phyloP scores from a whole-genome alignment of 2,797 vertebrate species.

The Dendrocincla tyrannina region DNA sequence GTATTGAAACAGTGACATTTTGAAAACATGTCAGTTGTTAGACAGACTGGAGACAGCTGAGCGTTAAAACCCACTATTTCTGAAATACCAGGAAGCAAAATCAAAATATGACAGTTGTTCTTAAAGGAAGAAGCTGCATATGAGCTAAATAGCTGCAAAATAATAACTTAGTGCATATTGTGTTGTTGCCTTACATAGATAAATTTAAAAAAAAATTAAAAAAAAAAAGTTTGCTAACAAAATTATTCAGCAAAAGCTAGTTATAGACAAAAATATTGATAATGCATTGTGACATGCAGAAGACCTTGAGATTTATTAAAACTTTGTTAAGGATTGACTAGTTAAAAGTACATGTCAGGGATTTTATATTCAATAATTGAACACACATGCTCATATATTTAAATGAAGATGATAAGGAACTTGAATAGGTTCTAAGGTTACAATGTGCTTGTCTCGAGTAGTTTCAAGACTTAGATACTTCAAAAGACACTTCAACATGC shows the following conservation, averaged over 20 bases:
- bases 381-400: neutral
- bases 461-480: neutral
- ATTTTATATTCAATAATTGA: neutral
- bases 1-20: neutral
- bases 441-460: neutral
- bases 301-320: constrained; percentile 3
- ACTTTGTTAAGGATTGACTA: neutral
- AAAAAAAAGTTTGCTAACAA: neutral
- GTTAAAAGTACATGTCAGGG: neutral
- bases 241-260: neutral
- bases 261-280: neutral
- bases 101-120: neutral
- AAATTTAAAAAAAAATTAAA: neutral
- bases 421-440: neutral
- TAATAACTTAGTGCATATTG: neutral
- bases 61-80: neutral
- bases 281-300: neutral
- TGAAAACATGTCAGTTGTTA: neutral
- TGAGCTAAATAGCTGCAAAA: neutral
- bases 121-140: neutral
- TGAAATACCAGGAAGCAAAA: neutral
- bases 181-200: neutral
- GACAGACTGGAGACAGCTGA: neutral
- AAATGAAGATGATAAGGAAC: neutral
- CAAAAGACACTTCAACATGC: neutral